Evolutionary conservation across 2,888 invertebrate genomes (phyloP), one percentile per base, ranked within the genome.

Genomic region (Litoditis marina): DNA sequence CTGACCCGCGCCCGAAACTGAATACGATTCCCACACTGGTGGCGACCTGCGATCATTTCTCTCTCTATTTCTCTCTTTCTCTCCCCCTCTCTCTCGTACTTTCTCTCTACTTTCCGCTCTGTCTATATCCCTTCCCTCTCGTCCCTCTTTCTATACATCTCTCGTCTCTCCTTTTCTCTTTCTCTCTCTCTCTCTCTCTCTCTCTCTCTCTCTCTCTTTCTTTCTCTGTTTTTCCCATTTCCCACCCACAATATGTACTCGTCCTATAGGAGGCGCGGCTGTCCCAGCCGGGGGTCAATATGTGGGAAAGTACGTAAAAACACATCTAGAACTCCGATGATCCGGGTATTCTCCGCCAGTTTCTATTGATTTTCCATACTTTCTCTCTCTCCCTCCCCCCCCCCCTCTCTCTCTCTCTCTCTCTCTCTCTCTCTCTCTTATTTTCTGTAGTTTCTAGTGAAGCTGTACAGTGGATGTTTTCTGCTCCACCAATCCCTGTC

Each of bases 1-100:
- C 47, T 57, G 57, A 57, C 57, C 57, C 57, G 54, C 57, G 47
- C 47, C 57, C 57, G n/a, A n/a, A n/a, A n/a, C n/a, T n/a, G n/a
- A n/a, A n/a, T n/a, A n/a, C n/a, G n/a, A n/a, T n/a, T n/a, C n/a
- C n/a, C n/a, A n/a, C n/a, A n/a, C n/a, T 50, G 19, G 25, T 28
- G n/a, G 19, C 50, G 7, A 50, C n/a, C 28, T 50, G n/a, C 50
- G n/a, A 19, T 25, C 3, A 25, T 27, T 28, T 50, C 28, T 27
- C 28, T 27, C 28, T n/a, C 28, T 53, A 19, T n/a, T 32, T 34
- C 36, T 52, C 53, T 30, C 19, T 25, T n/a, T 52, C 42, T 60
- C 8, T 44, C 42, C 32, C 27, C 32, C 27, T 52, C 60, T n/a
- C 44, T 42, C 36, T 19, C 25, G 31, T 51, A 22, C 28, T 13